Base-by-base conservation (phyloP, 2,113 vertebrate species). In the Corythaeola cristata region DNA sequence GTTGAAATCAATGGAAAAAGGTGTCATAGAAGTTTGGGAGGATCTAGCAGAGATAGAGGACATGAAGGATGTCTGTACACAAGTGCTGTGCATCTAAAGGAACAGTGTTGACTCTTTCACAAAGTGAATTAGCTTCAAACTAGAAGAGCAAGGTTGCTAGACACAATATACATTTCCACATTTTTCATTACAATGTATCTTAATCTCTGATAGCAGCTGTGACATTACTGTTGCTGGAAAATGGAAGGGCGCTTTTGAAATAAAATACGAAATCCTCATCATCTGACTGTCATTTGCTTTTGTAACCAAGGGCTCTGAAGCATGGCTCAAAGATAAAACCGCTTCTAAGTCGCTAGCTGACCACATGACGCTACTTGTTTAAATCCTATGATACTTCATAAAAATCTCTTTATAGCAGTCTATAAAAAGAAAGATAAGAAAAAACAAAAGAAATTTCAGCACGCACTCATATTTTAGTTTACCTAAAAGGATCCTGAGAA, bases 271-370 rank as follows among this genome's bases (percentile, higher is more conserved):
- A 94, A 94, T 72, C 49, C 52, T 15, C 41, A 62, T 93, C 90
- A 96, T 56, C 44, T 95, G 95, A 94, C 88, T 82, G 53, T 64
- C 88, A 76, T 41, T 74, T 72, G 88, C 52, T 95, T 80, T 56
- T 75, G 68, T 55, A 94, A 78, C 19, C 74, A 52, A 82, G 77
- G 2, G 2, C 58, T 75, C 49, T 58, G 73, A 94, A 91, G 91
- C 62, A 45, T 0, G 18, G 39, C 28, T 82, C 66, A 93, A 92
- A 96, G 52, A 87, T 69, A 95, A 91, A 96, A 85, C 49, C 72
- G 62, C 62, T 60, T 49, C 32, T 78, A 86, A 93, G 71, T 78
- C 90, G 75, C 56, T 33, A 5, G 8, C 60, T 94, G 53, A 75
- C 80, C 95, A 95, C 79, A 87, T 67, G 90, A 92, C 53, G 28